Conservation (phyloP, 2,888 invertebrate species). For the Drosophila gaucha region DNA sequence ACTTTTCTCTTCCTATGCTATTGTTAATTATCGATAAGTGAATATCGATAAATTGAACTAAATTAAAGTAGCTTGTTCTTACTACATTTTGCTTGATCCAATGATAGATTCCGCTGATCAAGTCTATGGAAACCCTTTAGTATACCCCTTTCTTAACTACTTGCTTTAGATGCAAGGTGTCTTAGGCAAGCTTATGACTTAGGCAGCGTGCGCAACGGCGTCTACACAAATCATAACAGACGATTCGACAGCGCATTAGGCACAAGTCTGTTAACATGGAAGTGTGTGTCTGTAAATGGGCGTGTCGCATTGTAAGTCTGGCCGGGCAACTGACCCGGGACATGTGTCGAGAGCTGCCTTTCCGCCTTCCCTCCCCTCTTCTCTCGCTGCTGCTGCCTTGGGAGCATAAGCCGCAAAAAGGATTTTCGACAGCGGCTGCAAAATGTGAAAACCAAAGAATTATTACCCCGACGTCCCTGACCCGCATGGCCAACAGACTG, state of each 20-base stretch:
- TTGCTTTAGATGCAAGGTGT: too few species aligned
- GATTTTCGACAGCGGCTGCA: conserved; percentile 69
- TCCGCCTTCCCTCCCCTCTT: neutral
- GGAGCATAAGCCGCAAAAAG: conserved; percentile 77
- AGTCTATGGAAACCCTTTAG: too few species aligned
- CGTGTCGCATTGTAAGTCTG: conserved; percentile 34
- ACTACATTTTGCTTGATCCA: too few species aligned
- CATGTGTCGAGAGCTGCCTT: conserved; percentile 63
- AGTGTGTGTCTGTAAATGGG: conserved; percentile 13
- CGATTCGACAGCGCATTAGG: conserved; percentile 4
- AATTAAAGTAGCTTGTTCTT: too few species aligned
- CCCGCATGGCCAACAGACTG: conserved; percentile 62
- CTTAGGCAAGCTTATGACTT: neutral
- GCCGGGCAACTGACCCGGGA: conserved; percentile 68
- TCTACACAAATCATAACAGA: conserved; percentile 2
- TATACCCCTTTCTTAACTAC: neutral
- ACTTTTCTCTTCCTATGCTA: too few species aligned
- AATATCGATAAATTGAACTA: too few species aligned
- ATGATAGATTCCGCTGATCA: too few species aligned
- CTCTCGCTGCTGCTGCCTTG: conserved; percentile 22
- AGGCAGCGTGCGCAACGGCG: neutral
- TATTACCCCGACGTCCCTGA: conserved; percentile 72
- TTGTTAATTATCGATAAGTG: too few species aligned
- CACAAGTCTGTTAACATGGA: neutral
- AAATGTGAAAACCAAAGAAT: conserved; percentile 75